Evolutionary conservation across 2,888 invertebrate genomes (phyloP).

Genomic region (Ophraella communa): DNA sequence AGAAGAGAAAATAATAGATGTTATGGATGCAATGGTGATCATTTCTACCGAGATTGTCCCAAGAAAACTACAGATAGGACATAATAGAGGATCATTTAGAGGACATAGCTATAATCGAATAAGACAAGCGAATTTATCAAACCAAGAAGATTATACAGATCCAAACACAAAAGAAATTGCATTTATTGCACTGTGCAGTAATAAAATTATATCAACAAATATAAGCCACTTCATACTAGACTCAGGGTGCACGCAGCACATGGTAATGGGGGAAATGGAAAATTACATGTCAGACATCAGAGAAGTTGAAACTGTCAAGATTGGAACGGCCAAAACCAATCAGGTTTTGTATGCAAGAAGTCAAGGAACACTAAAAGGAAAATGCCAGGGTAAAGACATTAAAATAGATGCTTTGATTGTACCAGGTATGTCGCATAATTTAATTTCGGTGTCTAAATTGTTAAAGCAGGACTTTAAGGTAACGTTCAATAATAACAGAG

Average conservation of each 20-base stretch:
- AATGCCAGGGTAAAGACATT: slow-evolving; percentile 25
- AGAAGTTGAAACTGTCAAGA: background rate
- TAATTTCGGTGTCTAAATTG: background rate
- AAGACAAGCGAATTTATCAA: background rate
- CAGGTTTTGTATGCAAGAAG: slow-evolving; percentile 30
- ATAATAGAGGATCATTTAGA: background rate
- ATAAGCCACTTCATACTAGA: no score
- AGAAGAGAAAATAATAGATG: no score
- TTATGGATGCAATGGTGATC: background rate
- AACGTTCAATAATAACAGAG: background rate
- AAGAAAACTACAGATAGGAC: background rate
- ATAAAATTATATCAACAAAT: background rate
- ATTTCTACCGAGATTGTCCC: background rate
- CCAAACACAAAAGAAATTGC: background rate
- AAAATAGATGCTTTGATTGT: background rate
- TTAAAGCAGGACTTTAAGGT: background rate
- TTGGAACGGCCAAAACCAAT: background rate
- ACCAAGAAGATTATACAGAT: background rate
- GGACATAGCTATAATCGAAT: background rate
- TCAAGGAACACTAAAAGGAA: slow-evolving; percentile 30
- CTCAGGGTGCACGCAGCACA: background rate
- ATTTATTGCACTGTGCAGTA: background rate
- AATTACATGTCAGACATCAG: no score
- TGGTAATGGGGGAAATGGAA: no score
- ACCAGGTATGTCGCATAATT: background rate